phyloP scores from a whole-genome alignment of 2,113 vertebrate genomes.

The Xenus cinereus region DNA sequence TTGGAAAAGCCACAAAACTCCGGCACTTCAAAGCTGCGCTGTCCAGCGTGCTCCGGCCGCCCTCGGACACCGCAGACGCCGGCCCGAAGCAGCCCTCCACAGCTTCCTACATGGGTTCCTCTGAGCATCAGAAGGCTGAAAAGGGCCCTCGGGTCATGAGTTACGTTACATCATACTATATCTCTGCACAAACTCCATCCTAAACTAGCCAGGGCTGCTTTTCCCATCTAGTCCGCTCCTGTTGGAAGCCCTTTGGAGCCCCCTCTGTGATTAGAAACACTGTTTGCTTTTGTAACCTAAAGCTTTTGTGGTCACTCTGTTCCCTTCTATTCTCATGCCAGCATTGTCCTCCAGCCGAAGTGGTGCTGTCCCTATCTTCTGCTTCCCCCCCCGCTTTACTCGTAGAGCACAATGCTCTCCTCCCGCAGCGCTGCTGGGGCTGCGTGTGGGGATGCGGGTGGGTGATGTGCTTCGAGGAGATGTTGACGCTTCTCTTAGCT shows the following conservation, averaged over 20 bases:
- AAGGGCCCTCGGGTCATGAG: slow-evolving; percentile 64
- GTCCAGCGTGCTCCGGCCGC: slow-evolving; percentile 28
- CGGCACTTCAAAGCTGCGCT: slow-evolving; percentile 38
- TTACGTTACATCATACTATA: slow-evolving; percentile 52
- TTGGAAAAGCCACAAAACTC: slow-evolving; percentile 41
- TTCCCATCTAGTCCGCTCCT: slow-evolving; percentile 58
- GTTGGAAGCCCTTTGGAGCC: slow-evolving; percentile 50
- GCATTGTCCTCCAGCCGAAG: slow-evolving; percentile 58
- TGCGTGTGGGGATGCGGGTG: background rate
- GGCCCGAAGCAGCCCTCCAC: background rate
- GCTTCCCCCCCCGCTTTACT: background rate
- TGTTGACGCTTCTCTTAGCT: background rate
- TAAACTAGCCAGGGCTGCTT: slow-evolving; percentile 61
- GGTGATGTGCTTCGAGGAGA: background rate
- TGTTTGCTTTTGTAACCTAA: slow-evolving; percentile 68
- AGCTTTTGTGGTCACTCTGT: slow-evolving; percentile 57
- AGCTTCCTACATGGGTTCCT: slow-evolving; percentile 15
- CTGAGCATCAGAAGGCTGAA: slow-evolving; percentile 37
- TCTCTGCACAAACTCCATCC: slow-evolving; percentile 18
- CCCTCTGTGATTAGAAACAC: slow-evolving; percentile 61
- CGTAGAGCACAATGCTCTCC: slow-evolving; percentile 11
- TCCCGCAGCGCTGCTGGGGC: background rate
- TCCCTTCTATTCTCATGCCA: slow-evolving; percentile 51
- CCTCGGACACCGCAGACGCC: background rate
- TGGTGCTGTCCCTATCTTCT: slow-evolving; percentile 59